Percentiles rank a stretch among this genome's conserved stretches.
Conservation (phyloP, 1,140 invertebrate genomes). For the Euwallacea fornicatus region DNA sequence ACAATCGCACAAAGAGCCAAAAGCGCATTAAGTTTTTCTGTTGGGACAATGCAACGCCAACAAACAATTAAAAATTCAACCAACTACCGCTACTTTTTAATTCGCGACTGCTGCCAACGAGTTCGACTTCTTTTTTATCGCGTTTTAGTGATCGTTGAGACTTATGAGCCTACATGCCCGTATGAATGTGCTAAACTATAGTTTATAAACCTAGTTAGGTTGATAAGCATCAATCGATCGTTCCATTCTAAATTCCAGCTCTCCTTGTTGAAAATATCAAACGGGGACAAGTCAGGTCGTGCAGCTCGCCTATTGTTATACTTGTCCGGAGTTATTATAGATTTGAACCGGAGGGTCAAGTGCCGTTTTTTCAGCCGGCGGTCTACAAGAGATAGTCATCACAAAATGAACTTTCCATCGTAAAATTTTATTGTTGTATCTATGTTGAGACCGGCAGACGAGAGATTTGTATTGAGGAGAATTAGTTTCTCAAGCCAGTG, state of each 20-base stretch:
- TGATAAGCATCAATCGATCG: neutral
- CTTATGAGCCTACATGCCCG: no score
- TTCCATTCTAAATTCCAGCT: constrained; percentile 5
- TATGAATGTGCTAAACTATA: no score
- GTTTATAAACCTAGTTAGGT: no score
- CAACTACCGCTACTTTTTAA: neutral
- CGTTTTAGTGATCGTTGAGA: no score
- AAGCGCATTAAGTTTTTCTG: no score
- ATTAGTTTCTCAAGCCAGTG: no score
- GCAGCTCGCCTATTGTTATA: constrained; percentile 44
- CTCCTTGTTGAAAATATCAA: constrained; percentile 19
- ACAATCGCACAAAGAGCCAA: neutral
- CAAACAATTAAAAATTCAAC: constrained; percentile 5
- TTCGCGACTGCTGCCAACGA: neutral
- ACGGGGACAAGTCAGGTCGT: constrained; percentile 43
- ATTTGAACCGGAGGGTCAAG: constrained; percentile 45
- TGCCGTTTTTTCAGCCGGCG: constrained; percentile 20
- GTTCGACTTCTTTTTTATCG: no score
- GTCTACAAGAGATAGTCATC: constrained; percentile 13
- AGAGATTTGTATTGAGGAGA: constrained; percentile 6
- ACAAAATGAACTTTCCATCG: constrained; percentile 14
- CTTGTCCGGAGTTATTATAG: constrained; percentile 44
- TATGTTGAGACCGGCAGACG: constrained; percentile 8
- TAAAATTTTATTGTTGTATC: constrained; percentile 19
- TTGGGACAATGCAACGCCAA: neutral